Evolutionary conservation across 1,140 invertebrate genomes (phyloP).

Genomic region (Helicoverpa armigera): DNA sequence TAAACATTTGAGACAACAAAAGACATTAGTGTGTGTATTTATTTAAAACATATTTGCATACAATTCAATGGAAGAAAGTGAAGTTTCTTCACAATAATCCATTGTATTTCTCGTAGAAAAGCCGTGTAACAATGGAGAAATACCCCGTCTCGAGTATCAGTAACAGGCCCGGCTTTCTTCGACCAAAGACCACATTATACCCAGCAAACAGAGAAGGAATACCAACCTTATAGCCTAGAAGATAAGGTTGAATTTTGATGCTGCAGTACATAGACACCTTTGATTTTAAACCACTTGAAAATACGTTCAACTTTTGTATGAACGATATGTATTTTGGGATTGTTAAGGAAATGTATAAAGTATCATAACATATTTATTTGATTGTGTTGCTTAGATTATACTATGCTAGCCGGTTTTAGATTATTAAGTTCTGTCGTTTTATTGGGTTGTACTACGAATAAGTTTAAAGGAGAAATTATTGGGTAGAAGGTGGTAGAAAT

Average conservation of each 20-base stretch:
- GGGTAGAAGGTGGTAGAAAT: too few species aligned
- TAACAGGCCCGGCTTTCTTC: slow-evolving; percentile 80
- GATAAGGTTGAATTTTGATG: neutral
- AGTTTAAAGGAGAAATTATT: neutral
- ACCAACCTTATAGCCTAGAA: neutral
- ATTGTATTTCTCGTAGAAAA: neutral
- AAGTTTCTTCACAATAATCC: neutral
- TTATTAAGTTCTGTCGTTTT: neutral
- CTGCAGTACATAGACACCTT: slow-evolving; percentile 46
- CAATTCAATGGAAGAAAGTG: slow-evolving; percentile 14
- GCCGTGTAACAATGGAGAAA: slow-evolving; percentile 65
- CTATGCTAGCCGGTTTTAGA: neutral
- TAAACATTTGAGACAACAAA: too few species aligned
- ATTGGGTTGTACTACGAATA: neutral
- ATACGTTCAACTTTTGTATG: slow-evolving; percentile 52
- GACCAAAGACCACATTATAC: slow-evolving; percentile 69
- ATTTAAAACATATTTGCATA: neutral
- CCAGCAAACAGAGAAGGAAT: slow-evolving; percentile 14
- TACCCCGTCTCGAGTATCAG: slow-evolving; percentile 77
- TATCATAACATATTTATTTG: neutral
- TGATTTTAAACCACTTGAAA: slow-evolving; percentile 58
- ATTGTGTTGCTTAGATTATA: slow-evolving; percentile 2
- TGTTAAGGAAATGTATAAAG: slow-evolving; percentile 16
- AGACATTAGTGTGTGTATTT: too few species aligned
- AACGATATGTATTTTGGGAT: slow-evolving; percentile 46